Percentiles rank a stretch among this genome's conserved stretches.
Evolutionary conservation across 1,140 invertebrate genomes (phyloP).

Genomic region (Meloidogyne hapla): DNA sequence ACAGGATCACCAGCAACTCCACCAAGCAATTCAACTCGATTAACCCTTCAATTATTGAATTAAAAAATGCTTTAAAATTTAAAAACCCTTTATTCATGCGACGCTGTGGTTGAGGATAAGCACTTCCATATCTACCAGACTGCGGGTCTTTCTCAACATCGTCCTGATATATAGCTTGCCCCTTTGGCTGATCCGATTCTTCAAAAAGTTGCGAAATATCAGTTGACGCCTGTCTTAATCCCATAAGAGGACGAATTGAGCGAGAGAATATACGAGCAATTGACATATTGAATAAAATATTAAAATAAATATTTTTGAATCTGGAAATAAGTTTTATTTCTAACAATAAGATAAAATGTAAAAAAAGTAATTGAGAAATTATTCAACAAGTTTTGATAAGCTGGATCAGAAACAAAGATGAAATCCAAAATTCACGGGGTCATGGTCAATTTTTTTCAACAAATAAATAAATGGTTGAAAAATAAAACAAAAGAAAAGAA

Average conservation of each 20-base stretch:
- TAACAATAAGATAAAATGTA: no score
- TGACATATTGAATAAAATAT: not conserved
- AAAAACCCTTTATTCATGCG: not conserved
- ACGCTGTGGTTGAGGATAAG: not conserved
- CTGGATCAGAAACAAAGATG: no score
- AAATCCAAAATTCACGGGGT: no score
- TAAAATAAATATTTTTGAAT: not conserved
- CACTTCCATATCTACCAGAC: not conserved
- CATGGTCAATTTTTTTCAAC: no score
- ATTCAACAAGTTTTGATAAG: no score
- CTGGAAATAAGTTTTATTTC: not conserved
- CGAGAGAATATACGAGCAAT: not conserved
- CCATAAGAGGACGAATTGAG: not conserved
- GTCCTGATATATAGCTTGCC: not conserved
- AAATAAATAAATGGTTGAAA: no score
- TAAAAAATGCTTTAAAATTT: not conserved
- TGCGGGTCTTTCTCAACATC: not conserved
- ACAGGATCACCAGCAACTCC: constrained; percentile 37
- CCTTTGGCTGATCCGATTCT: not conserved
- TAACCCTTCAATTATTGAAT: constrained; percentile 25
- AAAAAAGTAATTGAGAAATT: no score
- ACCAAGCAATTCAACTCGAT: constrained; percentile 38
- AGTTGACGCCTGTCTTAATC: not conserved
- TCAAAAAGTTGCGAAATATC: not conserved
- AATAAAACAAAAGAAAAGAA: no score